Evolutionary conservation across 2,113 vertebrate genomes (phyloP).

Genomic region (Sinocyclocheilus maitianheensis): DNA sequence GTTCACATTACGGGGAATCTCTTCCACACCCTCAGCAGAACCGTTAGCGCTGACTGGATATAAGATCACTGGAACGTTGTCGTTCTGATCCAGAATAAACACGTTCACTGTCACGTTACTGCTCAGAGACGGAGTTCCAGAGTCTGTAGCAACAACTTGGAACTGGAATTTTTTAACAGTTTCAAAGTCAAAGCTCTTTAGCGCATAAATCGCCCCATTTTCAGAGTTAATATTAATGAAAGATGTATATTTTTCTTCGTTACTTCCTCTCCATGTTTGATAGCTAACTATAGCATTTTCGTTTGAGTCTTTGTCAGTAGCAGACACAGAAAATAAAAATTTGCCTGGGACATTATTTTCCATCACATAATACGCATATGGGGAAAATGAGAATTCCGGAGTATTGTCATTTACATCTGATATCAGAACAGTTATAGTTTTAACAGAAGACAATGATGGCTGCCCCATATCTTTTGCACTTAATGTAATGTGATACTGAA

Average conservation of each 20-base stretch:
- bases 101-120: slow-evolving; percentile 61
- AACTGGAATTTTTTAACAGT: slow-evolving; percentile 55
- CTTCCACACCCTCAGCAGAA: too few relatives aligned
- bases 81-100: slow-evolving; percentile 62
- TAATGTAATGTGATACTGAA: slow-evolving; percentile 55
- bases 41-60: too few relatives aligned
- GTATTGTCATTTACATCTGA: slow-evolving; percentile 66
- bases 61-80: slow-evolving; percentile 41
- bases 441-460: slow-evolving; percentile 53
- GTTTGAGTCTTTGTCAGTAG: slow-evolving; percentile 55
- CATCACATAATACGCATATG: slow-evolving; percentile 54
- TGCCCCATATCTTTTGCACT: slow-evolving; percentile 55
- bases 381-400: slow-evolving; percentile 51
- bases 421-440: slow-evolving; percentile 55
- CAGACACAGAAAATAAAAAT: slow-evolving; percentile 57
- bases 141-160: slow-evolving; percentile 51
- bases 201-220: slow-evolving; percentile 52
- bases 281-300: slow-evolving; percentile 58
- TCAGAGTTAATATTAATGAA: slow-evolving; percentile 59
- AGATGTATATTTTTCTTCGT: slow-evolving; percentile 21
- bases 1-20: too few relatives aligned
- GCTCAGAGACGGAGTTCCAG: slow-evolving; percentile 53
- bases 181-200: slow-evolving; percentile 63
- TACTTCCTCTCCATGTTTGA: slow-evolving; percentile 45
- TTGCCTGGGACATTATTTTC: slow-evolving; percentile 63